A percentile compares a stretch with the other conserved stretches of the same genome.
phyloP scores from a whole-genome alignment of 2,113 vertebrate genomes.

The Bettongia penicillata region DNA sequence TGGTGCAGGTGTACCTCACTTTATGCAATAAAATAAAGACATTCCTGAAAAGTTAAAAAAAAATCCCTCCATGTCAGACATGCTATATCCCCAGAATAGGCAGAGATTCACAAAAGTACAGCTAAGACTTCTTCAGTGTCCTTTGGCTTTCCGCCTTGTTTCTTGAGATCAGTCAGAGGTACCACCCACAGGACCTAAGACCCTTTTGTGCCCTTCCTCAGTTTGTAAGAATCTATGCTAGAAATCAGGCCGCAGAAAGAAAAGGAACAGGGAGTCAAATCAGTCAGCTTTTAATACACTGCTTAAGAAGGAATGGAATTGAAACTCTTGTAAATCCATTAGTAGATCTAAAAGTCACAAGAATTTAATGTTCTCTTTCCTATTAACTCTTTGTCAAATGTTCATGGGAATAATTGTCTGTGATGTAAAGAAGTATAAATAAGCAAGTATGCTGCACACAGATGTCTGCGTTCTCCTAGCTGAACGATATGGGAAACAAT shows the following conservation, averaged over 20 bases:
- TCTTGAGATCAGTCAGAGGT: too few relatives aligned
- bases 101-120: too few relatives aligned
- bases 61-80: too few relatives aligned
- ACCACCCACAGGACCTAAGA: too few relatives aligned
- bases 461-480: background rate
- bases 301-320: background rate
- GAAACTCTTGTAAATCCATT: background rate
- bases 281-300: background rate
- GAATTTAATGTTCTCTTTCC: slow-evolving; percentile 34
- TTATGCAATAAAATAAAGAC: slow-evolving; percentile 46
- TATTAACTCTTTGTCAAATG: slow-evolving; percentile 5
- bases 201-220: background rate
- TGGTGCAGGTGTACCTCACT: slow-evolving; percentile 9
- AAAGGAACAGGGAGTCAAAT: slow-evolving; percentile 13
- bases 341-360: background rate
- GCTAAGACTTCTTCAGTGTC: too few relatives aligned
- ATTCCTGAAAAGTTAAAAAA: slow-evolving; percentile 47
- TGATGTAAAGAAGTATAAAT: background rate
- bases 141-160: too few relatives aligned
- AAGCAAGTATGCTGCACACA: background rate
- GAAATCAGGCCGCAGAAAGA: background rate
- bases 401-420: slow-evolving; percentile 22
- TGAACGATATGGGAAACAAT: background rate
- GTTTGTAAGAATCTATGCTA: background rate
- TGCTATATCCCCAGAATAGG: too few relatives aligned